Base-by-base conservation (phyloP, 1,140 invertebrate genomes). In the Drosophila novamexicana region DNA sequence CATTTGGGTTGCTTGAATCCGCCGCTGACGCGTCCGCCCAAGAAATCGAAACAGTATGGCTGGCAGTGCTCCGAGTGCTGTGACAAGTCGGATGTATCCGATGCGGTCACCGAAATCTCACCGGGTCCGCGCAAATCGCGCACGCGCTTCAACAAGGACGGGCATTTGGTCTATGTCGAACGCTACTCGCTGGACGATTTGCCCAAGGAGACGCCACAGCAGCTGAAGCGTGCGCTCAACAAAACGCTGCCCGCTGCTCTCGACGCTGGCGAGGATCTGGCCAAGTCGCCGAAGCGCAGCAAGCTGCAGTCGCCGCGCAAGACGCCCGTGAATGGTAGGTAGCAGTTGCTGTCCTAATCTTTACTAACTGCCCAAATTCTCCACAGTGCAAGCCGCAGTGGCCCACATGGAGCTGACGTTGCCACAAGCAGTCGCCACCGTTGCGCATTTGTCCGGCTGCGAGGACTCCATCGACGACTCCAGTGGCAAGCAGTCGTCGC, bases 21-120 rank as follows among this genome's bases (percentile, higher is more conserved):
- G 18, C 97, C 97, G 12, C 93, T 99, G 6, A 96, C 96, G 10
- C 94, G 98, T 54, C 96, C 99, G 93, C 98, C 98, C 1, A 98
- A 98, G 92, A 98, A 98, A 94, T 98, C 97, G 22, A 98, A 98
- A 93, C 94, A 97, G 4, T 94, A 97, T 94, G 98, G 97, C 81
- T 99, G 98, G 98, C 97, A 97, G 94, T 98, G 97, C 91, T 97
- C 97, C 0, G 97, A 97, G 92, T 97, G 97, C 82, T 98, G 97
- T 83, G 96, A 97, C 90, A 97, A 97, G 81, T 96, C 96, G 1
- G 96, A 96, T 2, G 96, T 96, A 53, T 97, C 96, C 0, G 96
- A 96, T 81, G 93, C 93, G 0, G 96, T 97, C 77, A 94, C 95
- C 1, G 94, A 96, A 22, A 95, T 97, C 75, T 95, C 96, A 40